Conservation (phyloP, 2,797 vertebrate species). For the Clarias laeviceps region DNA sequence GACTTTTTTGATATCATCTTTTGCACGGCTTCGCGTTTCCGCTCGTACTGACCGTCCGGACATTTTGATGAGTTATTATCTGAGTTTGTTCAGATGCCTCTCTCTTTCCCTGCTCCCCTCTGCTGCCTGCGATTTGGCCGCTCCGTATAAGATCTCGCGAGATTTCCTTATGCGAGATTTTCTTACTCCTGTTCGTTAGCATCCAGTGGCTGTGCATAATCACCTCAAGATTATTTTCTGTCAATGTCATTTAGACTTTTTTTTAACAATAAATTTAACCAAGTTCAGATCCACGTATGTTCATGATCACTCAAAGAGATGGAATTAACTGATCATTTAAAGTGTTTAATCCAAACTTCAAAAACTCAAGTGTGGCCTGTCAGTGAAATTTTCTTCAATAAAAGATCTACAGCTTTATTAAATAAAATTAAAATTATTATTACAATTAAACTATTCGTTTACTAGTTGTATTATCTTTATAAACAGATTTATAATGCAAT, state of each 20-base stretch:
- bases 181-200: constrained; percentile 11
- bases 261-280: neutral
- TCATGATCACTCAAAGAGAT: neutral
- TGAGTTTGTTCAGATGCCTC: constrained; percentile 74
- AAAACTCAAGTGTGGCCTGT: neutral
- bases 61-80: constrained; percentile 76
- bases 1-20: constrained; percentile 98
- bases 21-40: constrained; percentile 94
- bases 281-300: neutral
- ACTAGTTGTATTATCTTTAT: neutral
- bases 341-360: neutral
- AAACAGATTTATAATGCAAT: neutral
- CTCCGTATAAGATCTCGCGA: constrained; percentile 75
- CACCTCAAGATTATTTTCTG: neutral
- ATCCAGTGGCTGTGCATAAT: constrained; percentile 3
- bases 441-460: neutral
- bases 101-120: constrained; percentile 48
- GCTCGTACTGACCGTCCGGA: constrained; percentile 90
- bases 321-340: neutral
- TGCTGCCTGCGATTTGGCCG: constrained; percentile 75
- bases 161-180: constrained; percentile 57
- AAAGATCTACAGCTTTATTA: neutral
- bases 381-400: neutral
- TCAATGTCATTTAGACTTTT: neutral
- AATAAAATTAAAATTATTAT: too few species aligned